Percentiles rank a stretch among this genome's conserved stretches.
Evolutionary conservation across 1,140 invertebrate genomes (phyloP).

Genomic region (Pissodes strobi): DNA sequence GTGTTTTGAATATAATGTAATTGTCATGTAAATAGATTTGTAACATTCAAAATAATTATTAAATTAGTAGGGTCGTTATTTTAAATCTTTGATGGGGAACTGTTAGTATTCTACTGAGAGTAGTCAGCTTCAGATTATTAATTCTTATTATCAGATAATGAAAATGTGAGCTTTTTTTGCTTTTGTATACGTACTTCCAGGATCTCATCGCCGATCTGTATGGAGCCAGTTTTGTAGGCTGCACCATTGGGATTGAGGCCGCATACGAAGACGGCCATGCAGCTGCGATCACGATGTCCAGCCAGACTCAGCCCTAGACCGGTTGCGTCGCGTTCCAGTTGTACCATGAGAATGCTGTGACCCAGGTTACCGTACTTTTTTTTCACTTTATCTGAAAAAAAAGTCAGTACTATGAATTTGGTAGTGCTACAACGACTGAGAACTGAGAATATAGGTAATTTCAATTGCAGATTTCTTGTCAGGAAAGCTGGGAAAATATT

Average conservation of each 20-base stretch:
- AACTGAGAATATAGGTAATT: not conserved
- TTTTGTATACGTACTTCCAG: conserved; percentile 84
- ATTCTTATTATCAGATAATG: too few relatives aligned
- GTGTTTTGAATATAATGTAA: too few relatives aligned
- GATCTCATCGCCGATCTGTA: conserved; percentile 93
- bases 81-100: too few relatives aligned
- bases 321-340: conserved; percentile 66
- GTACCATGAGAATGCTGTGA: conserved; percentile 69
- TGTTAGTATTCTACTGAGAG: too few relatives aligned
- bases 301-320: conserved; percentile 88
- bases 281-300: conserved; percentile 90
- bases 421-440: too few relatives aligned
- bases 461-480: not conserved
- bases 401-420: too few relatives aligned
- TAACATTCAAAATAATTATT: too few relatives aligned
- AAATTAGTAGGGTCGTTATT: too few relatives aligned
- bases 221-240: conserved; percentile 72
- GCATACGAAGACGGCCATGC: conserved; percentile 96
- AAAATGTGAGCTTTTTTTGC: too few relatives aligned
- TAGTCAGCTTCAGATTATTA: too few relatives aligned
- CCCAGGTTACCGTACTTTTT: conserved; percentile 87
- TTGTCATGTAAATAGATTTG: too few relatives aligned
- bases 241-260: conserved; percentile 89
- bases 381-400: conserved; percentile 80
- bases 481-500: not conserved